Percentiles rank a stretch among this genome's conserved stretches.
Evolutionary conservation across 2,113 vertebrate genomes (phyloP).

Genomic region (Choloepus hoffmanni): DNA sequence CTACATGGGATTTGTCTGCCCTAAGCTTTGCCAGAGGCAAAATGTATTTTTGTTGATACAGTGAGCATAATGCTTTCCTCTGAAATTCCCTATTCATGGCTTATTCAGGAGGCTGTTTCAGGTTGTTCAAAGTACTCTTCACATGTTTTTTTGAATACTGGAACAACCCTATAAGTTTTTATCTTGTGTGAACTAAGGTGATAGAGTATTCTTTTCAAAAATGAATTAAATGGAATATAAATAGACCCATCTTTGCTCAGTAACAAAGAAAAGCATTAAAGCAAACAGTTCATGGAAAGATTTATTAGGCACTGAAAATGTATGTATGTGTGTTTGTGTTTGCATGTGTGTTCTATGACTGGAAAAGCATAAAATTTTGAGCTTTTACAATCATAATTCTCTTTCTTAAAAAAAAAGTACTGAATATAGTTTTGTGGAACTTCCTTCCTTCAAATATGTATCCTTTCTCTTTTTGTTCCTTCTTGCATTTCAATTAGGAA

Average conservation of each 20-base stretch:
- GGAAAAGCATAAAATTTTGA: not conserved
- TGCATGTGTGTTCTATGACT: not conserved
- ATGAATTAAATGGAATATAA: not conserved
- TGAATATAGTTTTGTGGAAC: not conserved
- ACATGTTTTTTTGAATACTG: conserved; percentile 37
- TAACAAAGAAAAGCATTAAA: not conserved
- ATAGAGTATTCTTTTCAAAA: conserved; percentile 51
- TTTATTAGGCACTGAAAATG: not conserved
- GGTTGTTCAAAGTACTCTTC: conserved; percentile 77
- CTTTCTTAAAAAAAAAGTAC: not conserved
- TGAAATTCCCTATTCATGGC: conserved; percentile 80
- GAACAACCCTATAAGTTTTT: not conserved
- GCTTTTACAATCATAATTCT: not conserved
- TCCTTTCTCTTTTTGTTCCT: not conserved
- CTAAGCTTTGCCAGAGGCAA: conserved; percentile 85
- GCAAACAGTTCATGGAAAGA: not conserved
- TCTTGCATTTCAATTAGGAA: not conserved
- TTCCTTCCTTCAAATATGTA: not conserved
- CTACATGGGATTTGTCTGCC: conserved; percentile 85
- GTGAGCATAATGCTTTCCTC: conserved; percentile 69
- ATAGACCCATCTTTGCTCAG: not conserved
- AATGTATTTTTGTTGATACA: conserved; percentile 86
- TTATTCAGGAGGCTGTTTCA: conserved; percentile 82
- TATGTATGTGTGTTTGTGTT: not conserved
- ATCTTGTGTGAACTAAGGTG: conserved; percentile 32